Evolutionary conservation across 2,113 vertebrate species (phyloP).

Genomic region (Gila orcuttii): DNA sequence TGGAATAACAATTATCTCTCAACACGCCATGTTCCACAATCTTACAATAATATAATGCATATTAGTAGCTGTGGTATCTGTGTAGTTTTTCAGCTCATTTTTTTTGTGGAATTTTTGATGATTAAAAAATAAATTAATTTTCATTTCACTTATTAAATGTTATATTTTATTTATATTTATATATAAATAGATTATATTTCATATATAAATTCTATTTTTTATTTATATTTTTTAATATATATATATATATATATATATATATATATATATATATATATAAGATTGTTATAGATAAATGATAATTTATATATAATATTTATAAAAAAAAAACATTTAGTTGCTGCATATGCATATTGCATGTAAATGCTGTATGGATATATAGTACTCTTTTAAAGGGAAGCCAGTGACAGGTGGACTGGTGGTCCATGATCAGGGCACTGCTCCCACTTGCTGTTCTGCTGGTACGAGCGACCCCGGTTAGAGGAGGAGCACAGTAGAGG

Average conservation of each 20-base stretch:
- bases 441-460: slow-evolving; percentile 8
- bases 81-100: neutral
- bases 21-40: neutral
- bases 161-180: neutral
- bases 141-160: neutral
- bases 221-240: neutral
- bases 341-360: too few species aligned
- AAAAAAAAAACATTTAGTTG: too few species aligned
- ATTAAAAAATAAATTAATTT: too few species aligned
- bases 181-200: too few species aligned
- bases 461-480: neutral
- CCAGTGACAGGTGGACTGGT: slow-evolving; percentile 48
- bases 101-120: neutral
- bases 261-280: too few species aligned
- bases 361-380: too few species aligned
- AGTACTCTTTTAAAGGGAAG: neutral
- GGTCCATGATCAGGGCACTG: slow-evolving; percentile 43
- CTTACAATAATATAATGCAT: slow-evolving; percentile 2
- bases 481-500: slow-evolving; percentile 56
- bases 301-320: too few species aligned
- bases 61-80: neutral
- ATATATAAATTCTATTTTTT: neutral
- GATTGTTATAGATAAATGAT: too few species aligned
- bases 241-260: too few species aligned
- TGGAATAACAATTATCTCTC: slow-evolving; percentile 42